These are phyloP conservation scores for Formica exsecta DNA, from an alignment of 1,140 invertebrate genomes.

Conservation along the genomic window DNA sequence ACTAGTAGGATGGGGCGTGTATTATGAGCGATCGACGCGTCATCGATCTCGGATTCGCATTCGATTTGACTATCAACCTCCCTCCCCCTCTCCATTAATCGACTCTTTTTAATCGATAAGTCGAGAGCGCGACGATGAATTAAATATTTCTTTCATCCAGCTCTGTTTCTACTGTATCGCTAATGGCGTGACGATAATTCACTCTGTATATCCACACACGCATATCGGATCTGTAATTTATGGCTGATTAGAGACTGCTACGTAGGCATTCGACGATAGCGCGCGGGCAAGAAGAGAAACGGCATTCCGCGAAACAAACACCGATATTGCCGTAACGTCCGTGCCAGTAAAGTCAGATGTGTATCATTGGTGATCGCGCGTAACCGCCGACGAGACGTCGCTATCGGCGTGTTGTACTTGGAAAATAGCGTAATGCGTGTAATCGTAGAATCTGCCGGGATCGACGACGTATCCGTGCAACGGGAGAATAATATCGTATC, in stretches of 20 bases:
- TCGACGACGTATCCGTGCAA: not conserved
- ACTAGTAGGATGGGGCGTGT: not conserved
- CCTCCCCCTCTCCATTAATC: not conserved
- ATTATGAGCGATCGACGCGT: not conserved
- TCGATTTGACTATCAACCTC: not conserved
- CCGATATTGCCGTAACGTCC: constrained; percentile 13
- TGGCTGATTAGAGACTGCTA: constrained; percentile 14
- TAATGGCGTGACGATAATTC: constrained; percentile 29
- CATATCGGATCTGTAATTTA: constrained; percentile 23
- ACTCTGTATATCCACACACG: not conserved
- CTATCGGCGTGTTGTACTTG: constrained; percentile 21
- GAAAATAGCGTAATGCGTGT: constrained; percentile 48
- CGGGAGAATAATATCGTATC: not conserved
- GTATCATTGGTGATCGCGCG: constrained; percentile 1
- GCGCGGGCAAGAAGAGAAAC: not conserved
- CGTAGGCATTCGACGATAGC: constrained; percentile 9
- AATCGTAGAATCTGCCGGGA: constrained; percentile 17
- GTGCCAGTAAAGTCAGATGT: not conserved
- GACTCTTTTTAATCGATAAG: no score
- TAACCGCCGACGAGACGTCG: constrained; percentile 43
- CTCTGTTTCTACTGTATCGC: not conserved
- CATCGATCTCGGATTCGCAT: not conserved
- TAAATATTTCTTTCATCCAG: not conserved
- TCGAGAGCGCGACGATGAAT: not conserved
- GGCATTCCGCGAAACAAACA: constrained; percentile 31